A percentile compares a stretch with the other conserved stretches of the same genome.
These are phyloP conservation scores for Calliphora vomitoria DNA, from an alignment of 2,888 invertebrate species.

Conservation along the genomic window DNA sequence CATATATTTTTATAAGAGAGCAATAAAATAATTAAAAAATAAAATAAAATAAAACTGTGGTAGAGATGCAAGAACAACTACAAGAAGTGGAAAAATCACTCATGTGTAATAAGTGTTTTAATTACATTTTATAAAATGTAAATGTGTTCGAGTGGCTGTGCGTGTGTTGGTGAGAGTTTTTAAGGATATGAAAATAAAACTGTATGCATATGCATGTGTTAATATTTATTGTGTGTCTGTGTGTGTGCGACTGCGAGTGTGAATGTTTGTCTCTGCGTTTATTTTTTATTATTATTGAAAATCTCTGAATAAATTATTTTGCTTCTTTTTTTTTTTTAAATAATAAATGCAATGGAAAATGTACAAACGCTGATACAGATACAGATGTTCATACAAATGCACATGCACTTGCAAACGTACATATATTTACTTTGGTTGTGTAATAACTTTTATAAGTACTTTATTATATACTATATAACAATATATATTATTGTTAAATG, in stretches of 20 bases:
- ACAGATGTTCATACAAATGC: not conserved
- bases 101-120: constrained; percentile 72
- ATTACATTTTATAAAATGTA: constrained; percentile 64
- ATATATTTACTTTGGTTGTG: constrained; percentile 40
- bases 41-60: not conserved
- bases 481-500: not conserved
- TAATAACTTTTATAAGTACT: constrained; percentile 56
- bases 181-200: constrained; percentile 21
- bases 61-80: constrained; percentile 21
- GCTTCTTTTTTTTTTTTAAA: not conserved
- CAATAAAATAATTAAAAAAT: constrained; percentile 63
- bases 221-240: constrained; percentile 10
- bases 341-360: constrained; percentile 33
- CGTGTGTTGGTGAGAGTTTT: constrained; percentile 11
- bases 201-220: constrained; percentile 23
- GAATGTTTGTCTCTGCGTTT: constrained; percentile 10
- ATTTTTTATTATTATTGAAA: constrained; percentile 57
- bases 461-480: not conserved
- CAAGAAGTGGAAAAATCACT: constrained; percentile 37
- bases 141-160: constrained; percentile 32
- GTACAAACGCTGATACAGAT: not conserved
- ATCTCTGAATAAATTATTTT: constrained; percentile 63
- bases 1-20: constrained; percentile 44
- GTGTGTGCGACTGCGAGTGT: no score
- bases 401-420: not conserved